Percentiles rank a stretch among this genome's conserved stretches.
These are phyloP conservation scores for Agrypnia vestita DNA, from an alignment of 1,140 invertebrate species.

Conservation along the genomic window DNA sequence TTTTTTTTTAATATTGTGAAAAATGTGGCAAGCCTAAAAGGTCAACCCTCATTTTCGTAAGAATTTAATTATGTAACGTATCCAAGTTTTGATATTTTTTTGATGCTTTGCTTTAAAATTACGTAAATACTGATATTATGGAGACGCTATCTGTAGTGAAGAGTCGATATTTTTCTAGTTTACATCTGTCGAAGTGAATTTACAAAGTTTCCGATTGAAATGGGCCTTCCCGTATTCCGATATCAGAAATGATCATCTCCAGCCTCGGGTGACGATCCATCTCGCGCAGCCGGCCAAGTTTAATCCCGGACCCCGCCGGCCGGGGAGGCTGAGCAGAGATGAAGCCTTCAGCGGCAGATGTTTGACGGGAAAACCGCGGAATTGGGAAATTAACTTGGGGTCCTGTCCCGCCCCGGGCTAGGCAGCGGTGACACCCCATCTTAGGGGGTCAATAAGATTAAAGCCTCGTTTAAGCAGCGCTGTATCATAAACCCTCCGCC, in stretches of 20 bases:
- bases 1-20: no score
- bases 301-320: slow-evolving; percentile 46
- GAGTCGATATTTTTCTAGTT: no score
- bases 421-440: background rate
- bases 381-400: slow-evolving; percentile 61
- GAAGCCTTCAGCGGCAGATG: slow-evolving; percentile 60
- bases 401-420: slow-evolving; percentile 37
- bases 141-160: no score
- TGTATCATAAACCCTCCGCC: slow-evolving; percentile 15
- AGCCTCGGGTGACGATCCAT: slow-evolving; percentile 39
- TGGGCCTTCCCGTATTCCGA: background rate
- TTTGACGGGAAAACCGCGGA: slow-evolving; percentile 59
- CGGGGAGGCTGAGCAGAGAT: slow-evolving; percentile 39
- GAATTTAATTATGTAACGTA: no score
- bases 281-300: slow-evolving; percentile 49
- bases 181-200: no score
- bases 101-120: no score
- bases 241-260: background rate
- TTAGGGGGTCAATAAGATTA: slow-evolving; percentile 36
- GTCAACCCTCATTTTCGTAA: no score
- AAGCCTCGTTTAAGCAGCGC: slow-evolving; percentile 16
- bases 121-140: no score
- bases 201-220: no score
- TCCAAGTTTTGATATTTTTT: no score
- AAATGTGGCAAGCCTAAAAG: no score